A percentile compares a stretch with the other conserved stretches of the same genome.
Conservation (phyloP, 92 coral and sea anemone species). For the Parazoanthus darwini region DNA sequence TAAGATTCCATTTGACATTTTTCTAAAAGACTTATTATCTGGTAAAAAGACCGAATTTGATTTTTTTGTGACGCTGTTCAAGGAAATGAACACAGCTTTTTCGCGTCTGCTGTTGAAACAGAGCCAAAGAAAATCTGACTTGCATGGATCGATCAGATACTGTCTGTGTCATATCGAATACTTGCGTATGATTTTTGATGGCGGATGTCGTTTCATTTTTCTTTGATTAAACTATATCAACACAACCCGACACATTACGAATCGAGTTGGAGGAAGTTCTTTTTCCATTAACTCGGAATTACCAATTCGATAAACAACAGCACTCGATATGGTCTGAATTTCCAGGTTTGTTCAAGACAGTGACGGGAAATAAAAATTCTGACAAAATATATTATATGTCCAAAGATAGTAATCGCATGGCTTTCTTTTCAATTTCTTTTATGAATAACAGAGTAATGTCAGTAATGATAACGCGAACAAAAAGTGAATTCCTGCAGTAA, state of each 20-base stretch:
- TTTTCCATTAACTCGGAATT: not conserved
- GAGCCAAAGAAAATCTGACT: not conserved
- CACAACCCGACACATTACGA: not conserved
- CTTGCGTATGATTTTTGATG: not conserved
- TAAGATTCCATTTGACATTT: not conserved
- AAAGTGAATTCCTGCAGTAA: not conserved
- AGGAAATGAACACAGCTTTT: not conserved
- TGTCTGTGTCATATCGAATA: not conserved
- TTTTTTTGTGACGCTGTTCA: not conserved
- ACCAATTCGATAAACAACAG: not conserved
- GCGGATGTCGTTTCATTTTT: not conserved
- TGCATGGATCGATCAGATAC: not conserved
- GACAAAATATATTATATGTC: not conserved
- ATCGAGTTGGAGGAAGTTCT: not conserved
- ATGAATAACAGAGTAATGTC: not conserved
- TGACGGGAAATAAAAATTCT: not conserved
- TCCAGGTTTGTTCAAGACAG: constrained; percentile 9
- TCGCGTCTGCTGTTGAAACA: not conserved
- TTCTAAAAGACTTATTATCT: not conserved
- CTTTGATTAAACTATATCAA: not conserved
- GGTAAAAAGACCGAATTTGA: not conserved
- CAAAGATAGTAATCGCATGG: not conserved
- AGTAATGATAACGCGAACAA: not conserved
- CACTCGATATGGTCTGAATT: not conserved
- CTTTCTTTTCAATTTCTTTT: not conserved